A percentile compares a stretch with the other conserved stretches of the same genome.
phyloP scores from a whole-genome alignment of 2,888 invertebrate genomes.

The Drosophila anomalata region DNA sequence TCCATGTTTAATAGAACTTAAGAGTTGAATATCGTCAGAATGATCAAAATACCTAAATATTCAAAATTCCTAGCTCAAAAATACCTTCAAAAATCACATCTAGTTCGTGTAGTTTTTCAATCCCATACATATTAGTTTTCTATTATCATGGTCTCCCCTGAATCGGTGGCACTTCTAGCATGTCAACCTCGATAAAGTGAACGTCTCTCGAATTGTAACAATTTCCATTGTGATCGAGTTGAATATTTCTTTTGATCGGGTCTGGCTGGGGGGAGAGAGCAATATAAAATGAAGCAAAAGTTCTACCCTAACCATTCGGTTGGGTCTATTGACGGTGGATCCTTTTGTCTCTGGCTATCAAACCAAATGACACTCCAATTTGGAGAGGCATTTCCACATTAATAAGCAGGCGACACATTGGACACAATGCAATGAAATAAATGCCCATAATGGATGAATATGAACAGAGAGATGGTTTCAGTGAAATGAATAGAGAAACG shows the following conservation, averaged over 20 bases:
- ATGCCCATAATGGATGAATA: slow-evolving; percentile 56
- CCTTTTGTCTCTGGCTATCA: slow-evolving; percentile 44
- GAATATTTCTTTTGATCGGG: slow-evolving; percentile 33
- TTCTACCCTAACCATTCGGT: slow-evolving; percentile 37
- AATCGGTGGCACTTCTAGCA: slow-evolving; percentile 37
- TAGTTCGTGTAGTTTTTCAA: background rate
- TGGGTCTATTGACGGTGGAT: slow-evolving; percentile 27
- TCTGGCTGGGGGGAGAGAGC: slow-evolving; percentile 15
- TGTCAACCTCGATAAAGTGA: slow-evolving; percentile 38
- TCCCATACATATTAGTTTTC: slow-evolving; percentile 18
- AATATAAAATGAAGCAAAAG: slow-evolving; percentile 9
- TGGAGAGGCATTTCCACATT: slow-evolving; percentile 79
- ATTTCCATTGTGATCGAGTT: slow-evolving; percentile 36
- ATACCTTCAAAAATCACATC: background rate
- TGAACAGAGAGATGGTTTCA: slow-evolving; percentile 30
- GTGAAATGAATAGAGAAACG: slow-evolving; percentile 36
- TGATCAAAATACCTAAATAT: too few species aligned
- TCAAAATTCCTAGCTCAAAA: too few species aligned
- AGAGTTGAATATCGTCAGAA: too few species aligned
- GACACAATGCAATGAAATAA: slow-evolving; percentile 58
- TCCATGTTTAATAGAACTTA: too few species aligned
- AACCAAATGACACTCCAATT: slow-evolving; percentile 76
- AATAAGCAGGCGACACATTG: slow-evolving; percentile 72
- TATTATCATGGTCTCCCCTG: slow-evolving; percentile 21
- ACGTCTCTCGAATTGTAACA: slow-evolving; percentile 38